Evolutionary conservation across 2,797 vertebrate genomes (phyloP), one percentile per base, ranked within the genome.

Genomic region (Esox lucius): DNA sequence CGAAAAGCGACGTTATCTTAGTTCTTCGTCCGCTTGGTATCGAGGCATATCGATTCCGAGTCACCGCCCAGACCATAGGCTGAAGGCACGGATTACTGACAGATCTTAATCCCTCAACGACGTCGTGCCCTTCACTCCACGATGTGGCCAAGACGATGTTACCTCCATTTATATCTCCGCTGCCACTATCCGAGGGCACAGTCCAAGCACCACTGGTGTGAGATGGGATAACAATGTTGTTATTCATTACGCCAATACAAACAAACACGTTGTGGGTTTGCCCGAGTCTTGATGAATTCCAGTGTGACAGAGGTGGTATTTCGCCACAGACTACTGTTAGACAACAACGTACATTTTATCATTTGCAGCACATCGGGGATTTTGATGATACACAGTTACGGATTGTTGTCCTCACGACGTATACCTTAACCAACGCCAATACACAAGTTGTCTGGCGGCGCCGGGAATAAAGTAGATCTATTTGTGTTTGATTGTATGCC

Each of bases 71-170:
- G 84, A 84, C 87, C 89, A 83, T 85, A 78, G 87, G 89, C 87
- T 83, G 86, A 83, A 84, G 85, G 86, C 83, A 84, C 87, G 77
- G 8, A 81, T 87, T 91, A 91, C 86, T 84, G 87, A 89, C 89
- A 90, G 83, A n/a, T 81, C 86, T 90, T 87, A 91, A 91, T 91
- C 84, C 78, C 78, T 89, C 84, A 90, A 89, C 88, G 84, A 90
- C 84, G 80, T 84, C 80, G 86, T 73, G 86, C 79, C 88, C 88
- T 90, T 86, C 84, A 83, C 80, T 81, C 76, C 78, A 85, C 84
- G 81, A 84, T 76, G 78, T 74, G 76, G 74, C 85, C 80, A 86
- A 85, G 84, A 83, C 84, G 81, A 88, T 84, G 81, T 31, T 70
- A 70, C 87, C 90, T 89, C 88, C 88, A 82, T 91, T 90, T 86